A percentile compares a stretch with the other conserved stretches of the same genome.
phyloP scores from a whole-genome alignment of 2,113 vertebrate species.

The Hippocampus abdominalis region DNA sequence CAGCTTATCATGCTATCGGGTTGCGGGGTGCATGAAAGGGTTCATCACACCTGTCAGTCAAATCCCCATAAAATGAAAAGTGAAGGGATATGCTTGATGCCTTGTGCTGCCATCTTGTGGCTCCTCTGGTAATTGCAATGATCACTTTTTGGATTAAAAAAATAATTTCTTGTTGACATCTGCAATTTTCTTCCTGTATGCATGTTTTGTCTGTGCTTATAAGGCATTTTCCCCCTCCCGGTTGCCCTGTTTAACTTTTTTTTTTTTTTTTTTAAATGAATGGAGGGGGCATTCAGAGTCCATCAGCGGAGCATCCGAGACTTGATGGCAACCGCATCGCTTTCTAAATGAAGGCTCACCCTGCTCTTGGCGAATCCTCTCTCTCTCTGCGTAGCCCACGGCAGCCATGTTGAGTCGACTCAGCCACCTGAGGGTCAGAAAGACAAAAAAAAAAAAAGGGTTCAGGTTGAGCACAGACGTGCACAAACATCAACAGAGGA shows the following conservation, averaged over 20 bases:
- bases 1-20: too few relatives aligned
- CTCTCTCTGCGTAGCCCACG: constrained; percentile 89
- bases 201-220: too few relatives aligned
- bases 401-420: constrained; percentile 95
- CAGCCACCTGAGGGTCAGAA: constrained; percentile 80
- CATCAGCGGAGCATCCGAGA: too few relatives aligned
- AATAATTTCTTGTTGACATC: too few relatives aligned
- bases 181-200: too few relatives aligned
- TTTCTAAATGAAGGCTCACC: constrained; percentile 68
- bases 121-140: neutral
- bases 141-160: neutral
- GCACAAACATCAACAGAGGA: neutral
- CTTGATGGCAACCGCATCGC: neutral
- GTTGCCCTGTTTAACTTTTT: too few relatives aligned
- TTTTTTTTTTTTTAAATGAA: too few relatives aligned
- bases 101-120: neutral
- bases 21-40: too few relatives aligned
- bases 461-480: neutral
- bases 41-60: neutral
- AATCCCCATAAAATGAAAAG: neutral
- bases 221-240: too few relatives aligned
- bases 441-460: neutral
- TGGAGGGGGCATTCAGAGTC: too few relatives aligned
- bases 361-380: constrained; percentile 93
- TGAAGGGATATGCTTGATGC: neutral